Evolutionary conservation across 2,113 vertebrate genomes (phyloP).

Genomic region (Colistium nudipinnis): DNA sequence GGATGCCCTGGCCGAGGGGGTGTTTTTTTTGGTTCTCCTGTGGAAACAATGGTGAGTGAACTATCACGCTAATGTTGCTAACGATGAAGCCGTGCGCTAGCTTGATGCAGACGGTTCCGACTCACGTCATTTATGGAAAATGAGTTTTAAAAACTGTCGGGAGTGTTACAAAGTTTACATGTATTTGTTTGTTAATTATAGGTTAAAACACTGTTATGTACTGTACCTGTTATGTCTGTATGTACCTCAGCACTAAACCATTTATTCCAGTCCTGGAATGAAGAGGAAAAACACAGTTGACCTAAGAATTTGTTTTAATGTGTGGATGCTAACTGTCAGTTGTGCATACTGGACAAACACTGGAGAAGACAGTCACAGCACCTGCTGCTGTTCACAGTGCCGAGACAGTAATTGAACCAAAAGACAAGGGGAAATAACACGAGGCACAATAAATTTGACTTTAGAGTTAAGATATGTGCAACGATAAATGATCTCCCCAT

Average conservation of each 20-base stretch:
- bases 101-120: no score
- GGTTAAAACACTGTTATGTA: no score
- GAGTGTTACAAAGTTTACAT: no score
- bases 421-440: background rate
- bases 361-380: background rate
- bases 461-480: constrained; percentile 1
- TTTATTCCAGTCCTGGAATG: no score
- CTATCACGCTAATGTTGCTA: no score
- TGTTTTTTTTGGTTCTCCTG: no score
- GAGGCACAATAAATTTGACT: background rate
- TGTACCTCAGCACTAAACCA: background rate
- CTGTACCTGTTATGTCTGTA: background rate
- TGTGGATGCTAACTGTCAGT: constrained; percentile 31
- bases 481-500: background rate
- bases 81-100: no score
- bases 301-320: constrained; percentile 66
- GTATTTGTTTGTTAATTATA: no score
- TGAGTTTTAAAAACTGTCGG: no score
- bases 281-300: constrained; percentile 28
- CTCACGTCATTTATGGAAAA: no score
- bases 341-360: constrained; percentile 6
- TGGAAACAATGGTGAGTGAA: no score
- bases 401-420: constrained; percentile 15
- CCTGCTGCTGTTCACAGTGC: background rate
- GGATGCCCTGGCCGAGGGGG: no score